Conservation (phyloP, 2,113 vertebrate species). For the Diphyllodes magnificus region DNA sequence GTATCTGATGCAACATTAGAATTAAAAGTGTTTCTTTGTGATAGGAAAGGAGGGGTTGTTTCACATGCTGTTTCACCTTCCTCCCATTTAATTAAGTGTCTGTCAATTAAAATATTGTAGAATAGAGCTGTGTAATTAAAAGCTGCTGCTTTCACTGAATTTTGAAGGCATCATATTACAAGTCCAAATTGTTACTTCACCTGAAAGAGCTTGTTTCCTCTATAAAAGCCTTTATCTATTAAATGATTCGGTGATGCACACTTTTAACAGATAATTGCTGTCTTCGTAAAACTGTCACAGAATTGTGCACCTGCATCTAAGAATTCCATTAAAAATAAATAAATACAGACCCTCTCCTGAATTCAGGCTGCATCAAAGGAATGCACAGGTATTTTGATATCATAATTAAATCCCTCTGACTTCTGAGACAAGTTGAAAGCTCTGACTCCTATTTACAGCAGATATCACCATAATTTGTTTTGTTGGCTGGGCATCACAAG, state of each 20-base stretch:
- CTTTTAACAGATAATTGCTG: conserved; percentile 20
- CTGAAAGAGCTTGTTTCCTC: background rate
- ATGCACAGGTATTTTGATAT: background rate
- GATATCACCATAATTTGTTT: background rate
- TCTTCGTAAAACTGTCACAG: conserved; percentile 1
- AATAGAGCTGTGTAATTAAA: conserved; percentile 3
- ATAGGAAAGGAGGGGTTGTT: background rate
- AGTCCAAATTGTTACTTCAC: background rate
- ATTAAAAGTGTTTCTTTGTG: background rate
- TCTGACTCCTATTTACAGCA: background rate
- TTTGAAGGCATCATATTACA: conserved; percentile 7
- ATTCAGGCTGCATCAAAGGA: background rate
- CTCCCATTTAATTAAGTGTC: background rate
- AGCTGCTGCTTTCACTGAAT: background rate
- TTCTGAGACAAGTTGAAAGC: background rate
- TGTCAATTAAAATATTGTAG: background rate
- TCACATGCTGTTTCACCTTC: background rate
- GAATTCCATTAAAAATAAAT: conserved; percentile 18
- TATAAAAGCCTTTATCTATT: background rate
- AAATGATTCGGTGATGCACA: background rate
- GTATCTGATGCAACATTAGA: background rate
- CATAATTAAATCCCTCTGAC: background rate
- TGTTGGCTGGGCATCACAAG: background rate
- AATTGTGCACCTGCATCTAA: conserved; percentile 2
- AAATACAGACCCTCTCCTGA: background rate